Base-by-base conservation (phyloP, 2,113 vertebrate species). In the Myiagra hebetior region DNA sequence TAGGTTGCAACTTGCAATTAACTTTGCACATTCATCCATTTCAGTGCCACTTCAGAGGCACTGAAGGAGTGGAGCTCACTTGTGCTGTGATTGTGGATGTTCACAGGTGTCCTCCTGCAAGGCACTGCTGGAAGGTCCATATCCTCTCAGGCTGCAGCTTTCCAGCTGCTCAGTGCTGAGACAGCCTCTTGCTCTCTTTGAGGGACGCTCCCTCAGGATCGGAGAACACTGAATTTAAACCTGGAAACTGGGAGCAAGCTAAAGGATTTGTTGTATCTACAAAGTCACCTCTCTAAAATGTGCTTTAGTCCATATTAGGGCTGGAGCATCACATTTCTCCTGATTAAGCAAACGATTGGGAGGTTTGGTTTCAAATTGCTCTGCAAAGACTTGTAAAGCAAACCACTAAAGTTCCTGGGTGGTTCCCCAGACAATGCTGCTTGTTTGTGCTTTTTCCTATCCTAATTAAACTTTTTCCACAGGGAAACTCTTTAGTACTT, bases 261-360 rank as follows among this genome's bases (percentile, higher is more conserved):
- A 11, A 41, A 21, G 15, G 24, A 57, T 76, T 85, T 53, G 41
- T 46, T 77, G 24, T 57, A 24, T 27, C 80, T 59, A 63, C 91
- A 95, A 89, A 92, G 93, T 95, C 95, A 96, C 46, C 72, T 67
- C 21, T 35, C 7, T 3, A n/a, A 79, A 91, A 89, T 27, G 68
- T 69, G 8, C 89, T 94, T 86, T 42, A 35, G 59, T 67, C 72
- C n/a, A 1, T 83, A 2, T 49, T 60, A 21, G 55, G 31, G 26
- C 59, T 55, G 73, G 35, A 87, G 93, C 87, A 79, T 94, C 85
- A n/a, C 52, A 18, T 94, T 96, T 85, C 92, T 64, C 89, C 57
- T 82, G 92, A 93, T 79, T 5, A 46, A 91, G 92, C 87, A 79
- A 72, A 94, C 5, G 47, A 15, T 9, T 47, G 64, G 39, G 65